Evolutionary conservation across 2,888 invertebrate genomes (phyloP), one percentile per base, ranked within the genome.

Genomic region (Nomada lathburiana): DNA sequence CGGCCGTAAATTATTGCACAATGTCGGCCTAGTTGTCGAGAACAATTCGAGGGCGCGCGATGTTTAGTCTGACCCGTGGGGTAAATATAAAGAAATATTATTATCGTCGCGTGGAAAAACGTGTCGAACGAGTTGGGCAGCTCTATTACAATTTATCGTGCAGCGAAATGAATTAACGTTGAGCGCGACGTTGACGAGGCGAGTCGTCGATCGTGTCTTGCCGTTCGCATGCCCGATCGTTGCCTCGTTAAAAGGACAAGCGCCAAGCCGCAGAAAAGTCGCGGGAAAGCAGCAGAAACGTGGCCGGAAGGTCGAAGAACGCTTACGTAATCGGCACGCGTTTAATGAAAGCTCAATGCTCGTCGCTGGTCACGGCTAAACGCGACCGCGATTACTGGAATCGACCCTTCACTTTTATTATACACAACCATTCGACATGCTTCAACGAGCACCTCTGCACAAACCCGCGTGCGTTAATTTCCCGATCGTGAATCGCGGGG

Each of bases 331-430:
- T 3, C 20, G 18, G 26, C 23, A 3, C 13, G 42, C 11, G 26
- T 76, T 76, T 23, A 47, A 70, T 23, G 69, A 53, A 69, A 63
- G 18, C 47, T 67, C 10, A 1, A 5, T 18, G 29, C 53, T 60
- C n/a, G 36, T 42, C 42, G 50, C 18, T 16, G 63, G 13, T 26
- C 29, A 20, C 16, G 59, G 52, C 5, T 42, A 16, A 57, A 57
- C 55, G 57, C 20, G 47, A 57, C 55, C 29, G 68, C 47, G 42
- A 52, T 1, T 26, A 65, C 55, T 16, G 70, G 11, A 53, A 75
- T 78, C 69, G 69, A 47, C 83, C 83, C 73, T 83, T 85, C 85
- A 76, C 85, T 78, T 87, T 82, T 82, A 80, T 80, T 80, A 71
- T 67, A 62, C 75, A 53, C 79, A 42, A 80, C 68, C 52, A 44